Evolutionary conservation across 1,140 invertebrate species (phyloP), one percentile per base, ranked within the genome.

Genomic region (Reticulitermes speratus): DNA sequence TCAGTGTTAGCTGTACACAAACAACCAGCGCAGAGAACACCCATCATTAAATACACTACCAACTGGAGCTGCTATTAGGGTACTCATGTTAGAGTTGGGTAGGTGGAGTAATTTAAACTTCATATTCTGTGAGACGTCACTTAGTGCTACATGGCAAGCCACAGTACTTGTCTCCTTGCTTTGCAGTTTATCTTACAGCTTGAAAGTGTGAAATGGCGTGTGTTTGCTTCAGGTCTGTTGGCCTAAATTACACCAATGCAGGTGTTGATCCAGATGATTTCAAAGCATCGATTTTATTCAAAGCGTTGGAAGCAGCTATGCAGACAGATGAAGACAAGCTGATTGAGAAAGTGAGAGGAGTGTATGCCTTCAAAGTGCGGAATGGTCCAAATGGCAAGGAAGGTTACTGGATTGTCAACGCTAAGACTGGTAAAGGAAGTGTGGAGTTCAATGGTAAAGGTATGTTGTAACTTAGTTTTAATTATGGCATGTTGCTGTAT

Each of bases 401-500:
- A 89, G 97, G 95, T 1, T 96, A 94, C 88, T 99, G 97, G 97
- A 93, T 98, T 21, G 96, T 98, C 11, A 96, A 98, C 91, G 96
- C 95, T 5, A 98, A 97, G 91, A 95, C 94, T 88, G 97, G 96
- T 75, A 97, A 95, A 91, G 98, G 97, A 38, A 95, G 92, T 88
- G 95, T 98, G 19, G 94, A 94, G 81, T 97, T 94, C 87, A 95
- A 96, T 89, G 95, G 96, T 84, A 95, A 94, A 91, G 92, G 94
- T 94, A 90, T 90, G 90, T 89, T n/a, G 38, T 30, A 59, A 84
- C 45, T 44, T 82, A 32, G n/a, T 69, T 69, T 69, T 69, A 23
- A 69, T 23, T n/a, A 69, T 21, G n/a, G 65, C 21, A 69, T 2
- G 21, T 69, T 69, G n/a, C n/a, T 69, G 21, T 23, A 69, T 69